These are phyloP conservation scores for Typhlichthys subterraneus DNA, from an alignment of 2,797 vertebrate species.

Conservation along the genomic window DNA sequence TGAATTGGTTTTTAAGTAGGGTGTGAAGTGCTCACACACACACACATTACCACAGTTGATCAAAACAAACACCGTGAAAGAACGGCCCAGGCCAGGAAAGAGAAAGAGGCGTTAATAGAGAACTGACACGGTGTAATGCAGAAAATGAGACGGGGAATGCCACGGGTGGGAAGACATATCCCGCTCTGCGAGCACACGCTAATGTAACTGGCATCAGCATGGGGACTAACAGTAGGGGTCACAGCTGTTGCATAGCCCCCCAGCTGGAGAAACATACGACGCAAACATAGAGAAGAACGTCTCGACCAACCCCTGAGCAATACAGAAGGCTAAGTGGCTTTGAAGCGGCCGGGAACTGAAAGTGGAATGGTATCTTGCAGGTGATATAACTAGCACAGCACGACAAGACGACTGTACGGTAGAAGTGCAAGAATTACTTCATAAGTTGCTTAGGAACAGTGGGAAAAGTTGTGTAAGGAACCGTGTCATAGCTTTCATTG, in stretches of 20 bases:
- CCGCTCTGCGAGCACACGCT: conserved; percentile 24
- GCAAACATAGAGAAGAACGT: neutral
- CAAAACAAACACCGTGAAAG: neutral
- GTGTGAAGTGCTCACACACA: neutral
- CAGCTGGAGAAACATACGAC: conserved; percentile 24
- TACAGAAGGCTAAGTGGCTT: conserved; percentile 10
- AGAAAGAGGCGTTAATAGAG: conserved; percentile 2
- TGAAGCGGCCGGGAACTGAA: neutral
- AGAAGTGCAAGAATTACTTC: too few species aligned
- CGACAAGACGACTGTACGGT: neutral
- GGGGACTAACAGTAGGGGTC: conserved; percentile 30
- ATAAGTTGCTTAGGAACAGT: neutral
- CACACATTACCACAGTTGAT: neutral
- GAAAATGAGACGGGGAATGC: conserved; percentile 13
- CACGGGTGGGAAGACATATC: neutral
- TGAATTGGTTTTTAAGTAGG: conserved; percentile 14
- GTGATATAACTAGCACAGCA: neutral
- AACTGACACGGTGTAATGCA: conserved; percentile 11
- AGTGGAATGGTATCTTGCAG: conserved; percentile 1
- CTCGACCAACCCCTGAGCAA: conserved; percentile 18
- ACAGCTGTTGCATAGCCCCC: conserved; percentile 9
- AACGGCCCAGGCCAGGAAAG: conserved; percentile 5
- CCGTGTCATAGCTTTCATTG: too few species aligned
- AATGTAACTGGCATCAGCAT: conserved; percentile 41
- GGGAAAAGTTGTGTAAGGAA: neutral